A percentile compares a stretch with the other conserved stretches of the same genome.
These are phyloP conservation scores for Xanthorhoe designata DNA, from an alignment of 2,888 invertebrate species.

Conservation along the genomic window DNA sequence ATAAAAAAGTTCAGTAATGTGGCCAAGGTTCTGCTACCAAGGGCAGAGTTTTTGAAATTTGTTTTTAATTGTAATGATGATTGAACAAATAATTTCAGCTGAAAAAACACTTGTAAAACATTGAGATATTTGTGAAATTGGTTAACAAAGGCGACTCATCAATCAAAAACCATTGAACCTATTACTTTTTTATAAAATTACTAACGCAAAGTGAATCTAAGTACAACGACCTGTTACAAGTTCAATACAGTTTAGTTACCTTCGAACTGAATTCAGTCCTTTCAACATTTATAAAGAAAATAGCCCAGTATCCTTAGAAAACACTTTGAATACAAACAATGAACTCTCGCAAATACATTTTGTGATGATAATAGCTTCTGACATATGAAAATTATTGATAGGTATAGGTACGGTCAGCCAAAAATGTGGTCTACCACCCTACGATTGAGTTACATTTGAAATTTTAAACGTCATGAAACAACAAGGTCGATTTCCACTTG, in stretches of 20 bases:
- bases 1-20: background rate
- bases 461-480: no score
- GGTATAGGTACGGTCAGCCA: no score
- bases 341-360: background rate
- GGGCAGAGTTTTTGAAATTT: background rate
- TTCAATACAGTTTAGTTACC: conserved; percentile 26
- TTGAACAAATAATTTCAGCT: background rate
- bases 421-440: no score
- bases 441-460: no score
- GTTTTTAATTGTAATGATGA: background rate
- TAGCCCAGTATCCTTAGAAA: conserved; percentile 5
- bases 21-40: background rate
- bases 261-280: conserved; percentile 11
- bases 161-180: conserved; percentile 18
- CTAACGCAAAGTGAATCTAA: background rate
- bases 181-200: conserved; percentile 11
- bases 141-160: conserved; percentile 16
- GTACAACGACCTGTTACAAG: conserved; percentile 19
- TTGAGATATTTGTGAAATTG: background rate
- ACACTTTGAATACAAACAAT: background rate
- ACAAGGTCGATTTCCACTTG: no score
- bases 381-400: background rate
- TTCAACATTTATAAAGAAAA: conserved; percentile 17
- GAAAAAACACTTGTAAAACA: background rate
- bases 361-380: background rate